Percentiles rank a stretch among this genome's conserved stretches.
These are phyloP conservation scores for Ancistrus triradiatus DNA, from an alignment of 2,113 vertebrate species.

Conservation along the genomic window DNA sequence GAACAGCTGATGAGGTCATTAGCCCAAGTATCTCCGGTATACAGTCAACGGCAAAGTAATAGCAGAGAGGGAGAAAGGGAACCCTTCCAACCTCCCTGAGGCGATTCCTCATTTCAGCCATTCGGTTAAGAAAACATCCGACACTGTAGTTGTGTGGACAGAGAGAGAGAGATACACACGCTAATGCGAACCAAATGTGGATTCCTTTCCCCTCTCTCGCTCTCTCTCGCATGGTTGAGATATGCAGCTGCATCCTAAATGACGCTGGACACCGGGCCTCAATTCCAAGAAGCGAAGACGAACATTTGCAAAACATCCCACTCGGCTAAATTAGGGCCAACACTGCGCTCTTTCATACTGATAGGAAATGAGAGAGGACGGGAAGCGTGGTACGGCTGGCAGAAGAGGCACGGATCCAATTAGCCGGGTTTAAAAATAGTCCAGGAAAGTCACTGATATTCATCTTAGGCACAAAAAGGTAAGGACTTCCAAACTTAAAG, in stretches of 20 bases:
- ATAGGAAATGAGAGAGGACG: conserved; percentile 18
- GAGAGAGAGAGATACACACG: conserved; percentile 20
- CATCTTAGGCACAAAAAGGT: neutral
- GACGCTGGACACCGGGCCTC: conserved; percentile 53
- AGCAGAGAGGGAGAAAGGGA: conserved; percentile 37
- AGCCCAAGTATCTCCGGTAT: neutral
- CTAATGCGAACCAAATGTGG: conserved; percentile 70
- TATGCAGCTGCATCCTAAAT: conserved; percentile 50
- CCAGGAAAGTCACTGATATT: neutral
- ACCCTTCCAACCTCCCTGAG: conserved; percentile 28
- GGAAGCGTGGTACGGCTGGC: neutral
- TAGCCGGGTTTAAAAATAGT: conserved; percentile 23
- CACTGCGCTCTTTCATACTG: conserved; percentile 27
- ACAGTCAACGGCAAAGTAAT: conserved; percentile 3
- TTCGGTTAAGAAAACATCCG: conserved; percentile 75
- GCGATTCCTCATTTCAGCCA: conserved; percentile 56
- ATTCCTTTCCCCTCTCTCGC: conserved; percentile 28
- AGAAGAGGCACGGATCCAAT: conserved; percentile 27
- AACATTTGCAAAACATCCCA: conserved; percentile 62
- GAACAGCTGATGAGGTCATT: conserved; percentile 21
- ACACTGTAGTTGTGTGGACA: conserved; percentile 29
- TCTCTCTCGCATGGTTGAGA: conserved; percentile 40
- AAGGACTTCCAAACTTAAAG: neutral
- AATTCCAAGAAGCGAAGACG: conserved; percentile 52
- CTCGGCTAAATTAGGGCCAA: conserved; percentile 19